These are phyloP conservation scores for Lucilia cuprina DNA, from an alignment of 1,140 invertebrate genomes.

Conservation along the genomic window DNA sequence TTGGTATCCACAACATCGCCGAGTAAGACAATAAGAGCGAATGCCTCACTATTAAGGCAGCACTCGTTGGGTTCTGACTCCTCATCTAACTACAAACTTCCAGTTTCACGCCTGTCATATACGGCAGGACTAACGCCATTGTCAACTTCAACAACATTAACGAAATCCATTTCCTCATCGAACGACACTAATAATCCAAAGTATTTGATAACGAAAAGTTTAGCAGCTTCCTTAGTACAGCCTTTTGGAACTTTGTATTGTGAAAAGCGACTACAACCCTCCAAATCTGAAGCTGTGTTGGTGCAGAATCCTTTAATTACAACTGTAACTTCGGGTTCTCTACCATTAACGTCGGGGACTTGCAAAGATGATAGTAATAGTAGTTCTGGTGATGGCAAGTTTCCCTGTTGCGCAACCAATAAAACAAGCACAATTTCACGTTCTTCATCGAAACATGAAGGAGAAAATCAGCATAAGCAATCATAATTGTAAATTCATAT, in stretches of 20 bases:
- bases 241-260: constrained; percentile 56
- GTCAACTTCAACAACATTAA: neutral
- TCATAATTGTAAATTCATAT: neutral
- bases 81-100: neutral
- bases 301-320: neutral
- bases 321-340: neutral
- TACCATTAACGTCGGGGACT: neutral
- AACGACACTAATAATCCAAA: constrained; percentile 12
- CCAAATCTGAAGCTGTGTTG: constrained; percentile 55
- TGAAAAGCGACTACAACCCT: constrained; percentile 56
- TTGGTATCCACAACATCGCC: neutral
- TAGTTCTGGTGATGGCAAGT: neutral
- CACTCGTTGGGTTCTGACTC: constrained; percentile 9
- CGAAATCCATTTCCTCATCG: neutral
- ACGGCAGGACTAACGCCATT: neutral
- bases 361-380: neutral
- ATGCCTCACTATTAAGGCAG: neutral
- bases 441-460: neutral
- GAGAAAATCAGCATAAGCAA: neutral
- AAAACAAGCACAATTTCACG: neutral
- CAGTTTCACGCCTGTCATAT: constrained; percentile 11
- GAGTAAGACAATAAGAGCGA: constrained; percentile 5
- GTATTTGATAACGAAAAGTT: constrained; percentile 51
- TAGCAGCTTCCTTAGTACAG: constrained; percentile 52
- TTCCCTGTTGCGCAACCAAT: neutral